Evolutionary conservation across 2,113 vertebrate species (phyloP).

Genomic region (Holacanthus passer): DNA sequence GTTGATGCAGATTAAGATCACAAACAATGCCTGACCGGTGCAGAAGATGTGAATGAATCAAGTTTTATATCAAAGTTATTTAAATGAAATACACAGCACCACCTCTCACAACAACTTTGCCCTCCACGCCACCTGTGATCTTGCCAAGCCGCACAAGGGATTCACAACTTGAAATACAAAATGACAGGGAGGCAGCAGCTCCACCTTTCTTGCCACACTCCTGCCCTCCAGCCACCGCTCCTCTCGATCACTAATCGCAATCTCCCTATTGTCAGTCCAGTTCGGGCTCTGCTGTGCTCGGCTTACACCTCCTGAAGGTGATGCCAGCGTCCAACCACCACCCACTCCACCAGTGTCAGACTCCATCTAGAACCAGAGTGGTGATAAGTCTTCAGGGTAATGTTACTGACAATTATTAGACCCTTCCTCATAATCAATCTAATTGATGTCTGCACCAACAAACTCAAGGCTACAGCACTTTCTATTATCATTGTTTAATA

Average conservation of each 20-base stretch:
- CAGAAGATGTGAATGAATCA: neutral
- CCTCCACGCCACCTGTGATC: neutral
- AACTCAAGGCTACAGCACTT: neutral
- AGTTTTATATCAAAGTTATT: neutral
- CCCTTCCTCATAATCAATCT: constrained; percentile 27
- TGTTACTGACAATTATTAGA: constrained; percentile 41
- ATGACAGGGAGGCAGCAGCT: neutral
- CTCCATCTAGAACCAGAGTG: constrained; percentile 8
- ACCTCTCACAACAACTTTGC: neutral
- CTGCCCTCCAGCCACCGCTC: neutral
- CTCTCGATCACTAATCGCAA: constrained; percentile 23
- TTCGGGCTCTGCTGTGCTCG: constrained; percentile 12
- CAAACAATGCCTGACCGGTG: neutral
- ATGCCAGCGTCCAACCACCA: neutral
- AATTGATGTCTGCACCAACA: constrained; percentile 14
- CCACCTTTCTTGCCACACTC: neutral
- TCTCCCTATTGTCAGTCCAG: constrained; percentile 16
- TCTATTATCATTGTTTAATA: neutral
- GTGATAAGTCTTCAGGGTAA: constrained; percentile 36
- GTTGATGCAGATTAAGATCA: neutral
- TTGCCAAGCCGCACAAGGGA: neutral
- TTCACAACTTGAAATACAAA: constrained; percentile 16
- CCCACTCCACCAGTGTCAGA: constrained; percentile 1
- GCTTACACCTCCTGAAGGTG: constrained; percentile 13
- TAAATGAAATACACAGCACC: neutral